Percentiles rank a stretch among this genome's conserved stretches.
Evolutionary conservation across 2,797 vertebrate species (phyloP).

Genomic region (Coracias cyanogaster): DNA sequence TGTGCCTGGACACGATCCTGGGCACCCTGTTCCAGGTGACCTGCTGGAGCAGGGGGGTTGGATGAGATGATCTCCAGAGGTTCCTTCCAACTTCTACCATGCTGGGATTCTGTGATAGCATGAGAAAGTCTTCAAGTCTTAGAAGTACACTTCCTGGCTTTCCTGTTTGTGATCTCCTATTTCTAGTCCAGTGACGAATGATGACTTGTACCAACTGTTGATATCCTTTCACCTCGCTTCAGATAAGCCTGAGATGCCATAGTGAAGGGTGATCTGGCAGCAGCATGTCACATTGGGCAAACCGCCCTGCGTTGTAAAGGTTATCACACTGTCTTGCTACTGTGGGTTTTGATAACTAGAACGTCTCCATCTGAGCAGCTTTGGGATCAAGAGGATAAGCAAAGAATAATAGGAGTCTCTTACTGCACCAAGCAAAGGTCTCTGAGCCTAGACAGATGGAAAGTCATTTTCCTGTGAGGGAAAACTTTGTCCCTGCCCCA

Average conservation of each 20-base stretch:
- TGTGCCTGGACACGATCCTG: no score
- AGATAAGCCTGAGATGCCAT: background rate
- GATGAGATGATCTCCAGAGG: no score
- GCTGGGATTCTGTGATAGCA: background rate
- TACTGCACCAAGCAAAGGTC: background rate
- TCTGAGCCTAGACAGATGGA: background rate
- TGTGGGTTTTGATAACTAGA: background rate
- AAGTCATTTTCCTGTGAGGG: rapidly evolving
- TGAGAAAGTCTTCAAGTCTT: background rate
- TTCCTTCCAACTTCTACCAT: no score
- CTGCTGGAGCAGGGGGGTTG: no score
- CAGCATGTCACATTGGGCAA: background rate
- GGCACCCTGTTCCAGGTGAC: no score
- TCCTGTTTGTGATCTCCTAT: background rate
- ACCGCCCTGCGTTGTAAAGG: background rate
- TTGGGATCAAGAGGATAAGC: background rate
- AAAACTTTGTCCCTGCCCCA: background rate
- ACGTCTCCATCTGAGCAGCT: background rate
- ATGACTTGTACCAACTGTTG: background rate
- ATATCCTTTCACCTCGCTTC: background rate
- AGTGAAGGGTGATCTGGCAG: background rate
- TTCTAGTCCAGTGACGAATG: background rate
- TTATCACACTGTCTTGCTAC: background rate
- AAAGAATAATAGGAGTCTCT: background rate
- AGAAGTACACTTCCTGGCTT: background rate